Evolutionary conservation across 2,113 vertebrate genomes (phyloP), one percentile per base, ranked within the genome.

Genomic region (Psilopsiagon aurifrons): DNA sequence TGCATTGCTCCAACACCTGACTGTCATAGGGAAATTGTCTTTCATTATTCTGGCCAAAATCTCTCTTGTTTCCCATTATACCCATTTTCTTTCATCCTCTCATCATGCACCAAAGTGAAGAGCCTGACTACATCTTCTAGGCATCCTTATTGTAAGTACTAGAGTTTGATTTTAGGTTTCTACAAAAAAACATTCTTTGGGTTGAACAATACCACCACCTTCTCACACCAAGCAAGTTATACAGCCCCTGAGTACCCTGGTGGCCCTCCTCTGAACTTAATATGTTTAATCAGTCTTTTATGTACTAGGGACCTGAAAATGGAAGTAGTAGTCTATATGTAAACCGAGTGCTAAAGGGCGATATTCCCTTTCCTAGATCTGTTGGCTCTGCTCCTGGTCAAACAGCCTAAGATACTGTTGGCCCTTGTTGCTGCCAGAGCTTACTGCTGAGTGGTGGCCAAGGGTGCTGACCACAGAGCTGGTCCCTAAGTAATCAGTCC

Each of bases 181-280:
- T 5, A 19, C 52, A 71, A 22, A 18, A 7, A 52, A 29, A 1
- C 5, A 2, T 70, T 84, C 54, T 67, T 47, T 57, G 22, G 9
- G 29, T 2, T 83, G 57, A 64, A 9, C 5, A n/a, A 10, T 41
- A 14, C 41, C 22, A 33, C 4, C 0, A 0, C 8, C 2, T 44
- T 35, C 37, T 27, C 44, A 47, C 16, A 29, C 7, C 7, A 11
- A 52, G 31, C 8, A 75, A 49, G 22, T 51, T 37, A 33, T 80
- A 52, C 44, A 80, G 22, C 6, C 29, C 52, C 41, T 44, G 33
- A 83, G 4, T 16, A 33, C 2, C 15, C 54, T 43, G 14, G 13
- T 76, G 57, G 22, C 14, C 4, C 11, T 78, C 17, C 10, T 29
- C 20, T 57, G 28, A n/a, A 11, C 13, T 27, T 7, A 3, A 9